Evolutionary conservation across 2,797 vertebrate species (phyloP).

Genomic region (Melopsittacus undulatus): DNA sequence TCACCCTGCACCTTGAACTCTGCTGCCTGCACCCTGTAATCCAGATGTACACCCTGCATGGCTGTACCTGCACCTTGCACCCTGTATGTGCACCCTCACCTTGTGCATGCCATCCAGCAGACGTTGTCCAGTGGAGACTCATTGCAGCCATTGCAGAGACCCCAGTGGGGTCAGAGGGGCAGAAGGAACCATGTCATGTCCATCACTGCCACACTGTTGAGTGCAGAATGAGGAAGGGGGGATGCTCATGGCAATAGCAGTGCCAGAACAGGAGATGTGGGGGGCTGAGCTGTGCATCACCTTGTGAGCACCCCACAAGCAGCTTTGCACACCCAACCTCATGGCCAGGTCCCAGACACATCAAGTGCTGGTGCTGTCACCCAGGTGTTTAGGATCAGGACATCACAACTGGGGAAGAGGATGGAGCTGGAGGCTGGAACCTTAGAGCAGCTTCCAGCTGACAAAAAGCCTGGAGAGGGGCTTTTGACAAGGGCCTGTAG

Average conservation of each 20-base stretch:
- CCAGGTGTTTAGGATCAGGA: not conserved
- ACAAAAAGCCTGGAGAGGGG: not conserved
- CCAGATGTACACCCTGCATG: not conserved
- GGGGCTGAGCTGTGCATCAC: not conserved
- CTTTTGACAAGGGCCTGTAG: not conserved
- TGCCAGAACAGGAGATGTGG: not conserved
- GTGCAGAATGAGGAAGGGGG: too few relatives aligned
- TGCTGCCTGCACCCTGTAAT: not conserved
- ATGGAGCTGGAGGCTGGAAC: not conserved
- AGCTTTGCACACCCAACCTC: not conserved
- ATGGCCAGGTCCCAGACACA: accelerated
- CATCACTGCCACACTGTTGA: not conserved
- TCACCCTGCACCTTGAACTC: not conserved
- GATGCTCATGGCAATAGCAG: too few relatives aligned
- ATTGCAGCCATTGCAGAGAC: not conserved
- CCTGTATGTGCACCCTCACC: not conserved
- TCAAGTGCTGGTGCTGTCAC: not conserved
- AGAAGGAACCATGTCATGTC: too few relatives aligned
- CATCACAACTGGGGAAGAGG: not conserved
- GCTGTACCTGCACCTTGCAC: not conserved
- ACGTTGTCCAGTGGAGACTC: not conserved
- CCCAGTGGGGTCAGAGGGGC: not conserved
- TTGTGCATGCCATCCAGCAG: too few relatives aligned
- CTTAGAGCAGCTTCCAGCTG: not conserved
- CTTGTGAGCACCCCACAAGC: not conserved